phyloP scores from a whole-genome alignment of 2,113 vertebrate genomes.

The Thryonomys swinderianus region DNA sequence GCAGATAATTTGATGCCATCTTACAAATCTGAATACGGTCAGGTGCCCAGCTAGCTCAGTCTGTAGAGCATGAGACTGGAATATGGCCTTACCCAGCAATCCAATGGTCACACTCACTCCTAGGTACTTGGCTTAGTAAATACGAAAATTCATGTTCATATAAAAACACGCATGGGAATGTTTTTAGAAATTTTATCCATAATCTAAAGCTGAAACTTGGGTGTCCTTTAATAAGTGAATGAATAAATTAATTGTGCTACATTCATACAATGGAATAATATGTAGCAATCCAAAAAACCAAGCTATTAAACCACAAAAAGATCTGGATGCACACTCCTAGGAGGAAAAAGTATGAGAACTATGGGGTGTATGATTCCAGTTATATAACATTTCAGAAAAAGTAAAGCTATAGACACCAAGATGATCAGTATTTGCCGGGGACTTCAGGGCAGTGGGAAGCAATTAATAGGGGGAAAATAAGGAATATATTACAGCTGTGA shows the following conservation, averaged over 20 bases:
- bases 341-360: neutral
- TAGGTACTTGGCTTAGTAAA: neutral
- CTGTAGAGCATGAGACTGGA: neutral
- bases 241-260: neutral
- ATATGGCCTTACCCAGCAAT: neutral
- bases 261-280: neutral
- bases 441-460: neutral
- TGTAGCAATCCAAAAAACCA: neutral
- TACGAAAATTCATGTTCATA: constrained; percentile 1
- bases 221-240: neutral
- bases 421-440: neutral
- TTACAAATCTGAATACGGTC: neutral
- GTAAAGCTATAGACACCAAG: neutral
- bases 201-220: neutral
- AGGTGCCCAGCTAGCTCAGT: neutral
- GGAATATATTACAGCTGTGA: neutral
- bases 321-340: neutral
- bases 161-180: neutral
- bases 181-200: neutral
- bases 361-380: neutral
- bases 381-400: neutral
- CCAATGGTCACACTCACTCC: neutral
- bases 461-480: neutral
- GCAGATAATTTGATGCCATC: neutral
- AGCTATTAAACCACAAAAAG: neutral